These are phyloP conservation scores for Bugulina stolonifera DNA, from an alignment of 2,888 invertebrate species.

Conservation along the genomic window DNA sequence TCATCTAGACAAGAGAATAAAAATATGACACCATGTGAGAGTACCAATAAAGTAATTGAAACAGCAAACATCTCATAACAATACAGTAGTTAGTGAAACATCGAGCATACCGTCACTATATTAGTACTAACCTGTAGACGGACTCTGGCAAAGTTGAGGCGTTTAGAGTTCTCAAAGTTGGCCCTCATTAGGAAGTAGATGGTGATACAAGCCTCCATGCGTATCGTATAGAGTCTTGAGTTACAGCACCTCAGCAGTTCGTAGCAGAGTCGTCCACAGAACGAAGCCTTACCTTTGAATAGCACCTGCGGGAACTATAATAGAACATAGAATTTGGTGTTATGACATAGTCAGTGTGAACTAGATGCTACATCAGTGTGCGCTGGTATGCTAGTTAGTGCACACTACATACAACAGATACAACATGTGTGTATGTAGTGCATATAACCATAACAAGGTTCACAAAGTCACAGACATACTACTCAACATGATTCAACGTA, in stretches of 20 bases:
- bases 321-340: background rate
- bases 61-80: too few species aligned
- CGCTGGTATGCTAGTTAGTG: too few species aligned
- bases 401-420: too few species aligned
- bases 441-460: too few species aligned
- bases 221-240: conserved; percentile 73
- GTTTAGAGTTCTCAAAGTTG: conserved; percentile 81
- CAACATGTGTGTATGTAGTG: too few species aligned
- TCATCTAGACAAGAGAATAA: conserved; percentile 73
- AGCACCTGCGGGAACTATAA: conserved; percentile 46
- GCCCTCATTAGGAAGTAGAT: conserved; percentile 86
- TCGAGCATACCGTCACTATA: too few species aligned
- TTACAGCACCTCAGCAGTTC: conserved; percentile 70
- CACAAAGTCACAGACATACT: too few species aligned
- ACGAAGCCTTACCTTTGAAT: conserved; percentile 46
- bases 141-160: conserved; percentile 78
- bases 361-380: too few species aligned
- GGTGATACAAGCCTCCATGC: conserved; percentile 85
- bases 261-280: conserved; percentile 50
- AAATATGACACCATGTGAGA: too few species aligned
- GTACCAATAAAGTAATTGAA: too few species aligned
- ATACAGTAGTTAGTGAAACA: conserved; percentile 7
- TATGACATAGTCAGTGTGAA: too few species aligned
- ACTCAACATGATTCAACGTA: too few species aligned
- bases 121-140: conserved; percentile 67